Conservation (phyloP, 2,888 invertebrate genomes). For the Drepana falcataria region DNA sequence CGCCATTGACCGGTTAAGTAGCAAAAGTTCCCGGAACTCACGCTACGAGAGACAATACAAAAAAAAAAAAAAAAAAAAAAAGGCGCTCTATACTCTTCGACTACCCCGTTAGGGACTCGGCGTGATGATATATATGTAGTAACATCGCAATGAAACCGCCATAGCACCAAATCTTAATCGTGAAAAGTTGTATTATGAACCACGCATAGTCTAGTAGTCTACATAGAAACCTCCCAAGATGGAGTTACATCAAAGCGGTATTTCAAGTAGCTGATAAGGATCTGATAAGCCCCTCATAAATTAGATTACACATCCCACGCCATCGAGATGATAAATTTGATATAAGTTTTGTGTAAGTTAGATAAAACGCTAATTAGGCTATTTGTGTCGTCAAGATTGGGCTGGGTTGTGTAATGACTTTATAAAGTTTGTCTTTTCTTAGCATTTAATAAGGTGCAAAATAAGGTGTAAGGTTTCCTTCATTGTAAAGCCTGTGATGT, state of each 20-base stretch:
- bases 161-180: not conserved
- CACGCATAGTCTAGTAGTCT: not conserved
- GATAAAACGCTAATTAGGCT: conserved; percentile 24
- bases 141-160: too few species aligned
- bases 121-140: too few species aligned
- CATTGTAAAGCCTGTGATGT: too few species aligned
- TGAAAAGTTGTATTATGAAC: not conserved
- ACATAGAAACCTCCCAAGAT: not conserved
- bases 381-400: conserved; percentile 19
- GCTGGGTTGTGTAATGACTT: not conserved
- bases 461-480: too few species aligned
- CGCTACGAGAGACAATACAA: too few species aligned
- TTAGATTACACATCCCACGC: conserved; percentile 17
- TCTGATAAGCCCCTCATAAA: conserved; percentile 26
- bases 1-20: too few species aligned
- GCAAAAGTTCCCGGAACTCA: too few species aligned
- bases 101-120: too few species aligned
- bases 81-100: too few species aligned
- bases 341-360: not conserved
- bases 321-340: conserved; percentile 2
- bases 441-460: not conserved
- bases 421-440: not conserved
- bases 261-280: not conserved
- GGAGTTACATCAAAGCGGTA: not conserved
- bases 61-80: too few species aligned